Base-by-base conservation (phyloP, 2,113 vertebrate genomes). In the Leucoraja erinaceus region DNA sequence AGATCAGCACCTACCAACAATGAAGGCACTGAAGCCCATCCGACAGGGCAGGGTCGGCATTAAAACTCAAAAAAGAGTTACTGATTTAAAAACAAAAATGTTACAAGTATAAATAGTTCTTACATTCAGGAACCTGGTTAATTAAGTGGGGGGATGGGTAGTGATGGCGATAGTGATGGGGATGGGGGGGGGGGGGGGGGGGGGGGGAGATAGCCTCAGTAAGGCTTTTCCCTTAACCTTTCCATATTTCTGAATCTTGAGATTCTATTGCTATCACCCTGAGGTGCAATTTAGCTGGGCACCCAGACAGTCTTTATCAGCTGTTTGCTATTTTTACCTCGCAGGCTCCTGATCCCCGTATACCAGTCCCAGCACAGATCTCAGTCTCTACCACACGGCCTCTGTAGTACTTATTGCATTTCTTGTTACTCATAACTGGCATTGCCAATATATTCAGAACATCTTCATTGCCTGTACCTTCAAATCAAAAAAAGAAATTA, bases 371-470 rank as follows among this genome's bases (percentile, higher is more conserved):
- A 0, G 99, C 99, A 95, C 98, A 99, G 96, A 99, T 97, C 95
- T 99, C 98, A 0, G 94, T 97, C 94, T 98, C 97, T 6, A 95
- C 97, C 25, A 99, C 95, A 0, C 96, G 98, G 72, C 98, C 97
- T 1, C 96, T 96, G 94, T 98, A 97, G 0, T 96, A 97, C 3
- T 90, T 90, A 7, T 97, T 97, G 95, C 98, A 99, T 0, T 98
- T 96, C 0, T 93, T 94, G 78, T 98, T 98, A 94, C 97, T 97
- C 92, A 99, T 94, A 93, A 99, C 97, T 0, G 94, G 95, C 94
- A 99, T 95, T 1, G 38, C 93, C 0, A 98, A 98, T 93, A 99
- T 96, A 0, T 98, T 98, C 77, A 99, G 96, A 93, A 99, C 96
- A 0, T 93, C 95, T 70, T 96, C 68, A 0, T 98, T 95, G 0